Percentiles rank a stretch among this genome's conserved stretches.
phyloP scores from a whole-genome alignment of 2,888 invertebrate genomes.

The Synergus gifuensis region DNA sequence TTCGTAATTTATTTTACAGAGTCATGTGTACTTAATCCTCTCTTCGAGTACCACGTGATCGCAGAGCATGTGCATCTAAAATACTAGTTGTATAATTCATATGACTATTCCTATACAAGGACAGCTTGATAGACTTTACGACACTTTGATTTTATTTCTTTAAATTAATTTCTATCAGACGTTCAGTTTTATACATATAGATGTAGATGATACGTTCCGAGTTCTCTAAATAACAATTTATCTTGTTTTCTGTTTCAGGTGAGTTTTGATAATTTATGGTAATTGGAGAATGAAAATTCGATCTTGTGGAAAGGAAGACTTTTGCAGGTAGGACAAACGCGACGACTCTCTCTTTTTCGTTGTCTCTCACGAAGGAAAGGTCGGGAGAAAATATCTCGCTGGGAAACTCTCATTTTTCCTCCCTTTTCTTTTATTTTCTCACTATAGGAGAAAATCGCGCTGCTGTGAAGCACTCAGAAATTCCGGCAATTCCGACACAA shows the following conservation, averaged over 20 bases:
- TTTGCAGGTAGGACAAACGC: slow-evolving; percentile 1
- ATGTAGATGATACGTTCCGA: not conserved
- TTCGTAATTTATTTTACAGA: slow-evolving; percentile 1
- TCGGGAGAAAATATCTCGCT: slow-evolving; percentile 21
- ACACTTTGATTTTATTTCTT: slow-evolving; percentile 7
- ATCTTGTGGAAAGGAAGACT: slow-evolving; percentile 8
- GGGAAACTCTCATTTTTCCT: slow-evolving; percentile 23
- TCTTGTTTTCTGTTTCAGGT: slow-evolving; percentile 37
- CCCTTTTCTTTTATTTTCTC: not conserved
- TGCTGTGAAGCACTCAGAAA: slow-evolving; percentile 25
- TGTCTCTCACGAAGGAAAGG: slow-evolving; percentile 2
- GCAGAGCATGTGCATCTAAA: not conserved
- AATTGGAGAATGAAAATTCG: not conserved
- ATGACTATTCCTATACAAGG: slow-evolving; percentile 3
- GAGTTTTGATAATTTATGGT: not conserved
- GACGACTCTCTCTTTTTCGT: slow-evolving; percentile 32
- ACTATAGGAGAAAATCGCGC: not conserved
- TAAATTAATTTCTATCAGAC: not conserved
- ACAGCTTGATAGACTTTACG: not conserved
- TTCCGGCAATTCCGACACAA: slow-evolving; percentile 24
- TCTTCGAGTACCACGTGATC: slow-evolving; percentile 1
- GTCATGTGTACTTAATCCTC: slow-evolving; percentile 21
- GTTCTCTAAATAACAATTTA: not conserved
- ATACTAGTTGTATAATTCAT: slow-evolving; percentile 15
- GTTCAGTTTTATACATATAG: too few relatives aligned